Evolutionary conservation across 1,140 invertebrate species (phyloP).

Genomic region (Drosophila kepulauana): DNA sequence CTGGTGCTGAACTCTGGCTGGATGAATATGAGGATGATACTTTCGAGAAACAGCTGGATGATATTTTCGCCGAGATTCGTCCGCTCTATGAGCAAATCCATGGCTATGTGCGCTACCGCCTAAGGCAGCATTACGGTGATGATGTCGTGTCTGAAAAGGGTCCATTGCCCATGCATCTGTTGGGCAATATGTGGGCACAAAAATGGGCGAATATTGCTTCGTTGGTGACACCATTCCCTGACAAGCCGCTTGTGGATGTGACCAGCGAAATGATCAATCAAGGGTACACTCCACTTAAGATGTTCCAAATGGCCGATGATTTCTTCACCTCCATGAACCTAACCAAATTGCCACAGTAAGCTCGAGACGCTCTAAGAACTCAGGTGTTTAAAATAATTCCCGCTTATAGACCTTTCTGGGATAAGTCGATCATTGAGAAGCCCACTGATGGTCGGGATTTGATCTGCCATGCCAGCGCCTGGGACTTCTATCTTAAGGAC

Average conservation of each 20-base stretch:
- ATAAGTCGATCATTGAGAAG: constrained; percentile 92
- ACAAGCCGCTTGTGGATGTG: constrained; percentile 90
- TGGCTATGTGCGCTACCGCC: constrained; percentile 91
- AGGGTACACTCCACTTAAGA: constrained; percentile 90
- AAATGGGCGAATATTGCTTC: constrained; percentile 93
- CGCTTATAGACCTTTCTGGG: constrained; percentile 88
- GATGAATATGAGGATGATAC: constrained; percentile 88
- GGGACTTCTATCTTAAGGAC: constrained; percentile 94
- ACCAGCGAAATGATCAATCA: constrained; percentile 90
- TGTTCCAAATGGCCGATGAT: constrained; percentile 93
- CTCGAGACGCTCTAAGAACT: neutral
- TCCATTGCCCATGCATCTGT: constrained; percentile 96
- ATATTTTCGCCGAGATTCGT: constrained; percentile 87
- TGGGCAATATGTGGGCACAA: constrained; percentile 98
- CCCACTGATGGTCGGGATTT: constrained; percentile 90
- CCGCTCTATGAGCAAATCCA: constrained; percentile 89
- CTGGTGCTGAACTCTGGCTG: constrained; percentile 87
- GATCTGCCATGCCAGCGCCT: constrained; percentile 96
- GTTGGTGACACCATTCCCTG: constrained; percentile 89
- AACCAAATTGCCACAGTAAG: constrained; percentile 90
- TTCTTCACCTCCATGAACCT: constrained; percentile 95
- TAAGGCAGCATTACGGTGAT: constrained; percentile 91
- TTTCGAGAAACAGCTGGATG: constrained; percentile 87
- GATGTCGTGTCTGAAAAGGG: constrained; percentile 89
- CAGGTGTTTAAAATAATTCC: neutral